These are phyloP conservation scores for Phycodurus eques DNA, from an alignment of 2,113 vertebrate genomes.

Conservation along the genomic window DNA sequence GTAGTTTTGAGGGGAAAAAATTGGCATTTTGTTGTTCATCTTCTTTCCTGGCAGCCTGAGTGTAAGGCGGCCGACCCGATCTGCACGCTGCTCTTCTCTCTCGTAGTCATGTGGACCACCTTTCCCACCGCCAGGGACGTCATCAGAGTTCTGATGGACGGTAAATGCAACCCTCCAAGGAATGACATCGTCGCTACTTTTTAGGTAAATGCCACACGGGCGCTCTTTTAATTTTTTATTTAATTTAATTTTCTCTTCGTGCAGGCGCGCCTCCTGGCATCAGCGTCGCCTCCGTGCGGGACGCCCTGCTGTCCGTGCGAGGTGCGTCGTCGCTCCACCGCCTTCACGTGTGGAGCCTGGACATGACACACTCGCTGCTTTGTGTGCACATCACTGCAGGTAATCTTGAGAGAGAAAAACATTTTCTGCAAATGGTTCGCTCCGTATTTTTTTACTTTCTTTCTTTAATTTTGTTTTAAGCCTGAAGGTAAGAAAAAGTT, in stretches of 20 bases:
- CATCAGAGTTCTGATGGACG: slow-evolving; percentile 87
- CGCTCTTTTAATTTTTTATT: no score
- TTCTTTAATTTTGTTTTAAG: background rate
- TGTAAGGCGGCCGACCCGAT: slow-evolving; percentile 86
- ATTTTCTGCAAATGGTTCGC: background rate
- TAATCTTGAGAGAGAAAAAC: slow-evolving; percentile 19
- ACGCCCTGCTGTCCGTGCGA: slow-evolving; percentile 74
- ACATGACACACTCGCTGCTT: slow-evolving; percentile 72
- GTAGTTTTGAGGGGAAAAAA: background rate
- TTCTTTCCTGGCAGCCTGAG: slow-evolving; percentile 75
- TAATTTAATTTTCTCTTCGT: background rate
- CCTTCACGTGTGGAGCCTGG: slow-evolving; percentile 88
- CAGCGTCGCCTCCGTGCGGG: slow-evolving; percentile 70
- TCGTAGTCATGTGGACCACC: slow-evolving; percentile 83
- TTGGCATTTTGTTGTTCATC: background rate
- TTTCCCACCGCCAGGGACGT: slow-evolving; percentile 82
- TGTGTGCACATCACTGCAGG: slow-evolving; percentile 82
- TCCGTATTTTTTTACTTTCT: no score
- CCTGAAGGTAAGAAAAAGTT: no score
- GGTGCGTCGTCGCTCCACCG: slow-evolving; percentile 81
- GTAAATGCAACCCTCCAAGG: slow-evolving; percentile 50
- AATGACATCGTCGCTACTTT: background rate
- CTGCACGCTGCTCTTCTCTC: slow-evolving; percentile 90
- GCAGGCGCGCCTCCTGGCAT: slow-evolving; percentile 78
- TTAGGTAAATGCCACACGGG: rapidly evolving